Evolutionary conservation across 2,113 vertebrate genomes (phyloP), one percentile per base, ranked within the genome.

Genomic region (Herpetotheres cachinnans): DNA sequence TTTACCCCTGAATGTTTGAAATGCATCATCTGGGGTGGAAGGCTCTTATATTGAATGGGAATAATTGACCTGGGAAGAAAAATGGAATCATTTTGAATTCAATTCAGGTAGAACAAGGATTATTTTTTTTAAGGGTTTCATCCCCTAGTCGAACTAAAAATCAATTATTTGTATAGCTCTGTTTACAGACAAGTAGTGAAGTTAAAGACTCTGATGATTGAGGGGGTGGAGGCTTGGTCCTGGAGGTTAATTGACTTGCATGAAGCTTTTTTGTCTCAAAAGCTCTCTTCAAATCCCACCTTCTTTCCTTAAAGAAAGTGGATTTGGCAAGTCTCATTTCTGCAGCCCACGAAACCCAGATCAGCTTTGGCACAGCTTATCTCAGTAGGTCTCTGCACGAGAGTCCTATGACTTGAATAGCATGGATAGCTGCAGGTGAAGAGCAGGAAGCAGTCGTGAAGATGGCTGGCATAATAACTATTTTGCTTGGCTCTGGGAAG

Each of bases 81-180:
- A 89, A 74, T 13, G 7, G 42, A 82, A 89, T 94, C 1, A 58
- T 81, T 96, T 70, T 67, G 27, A 86, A 55, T 78, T 93, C 78
- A 83, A 9, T 92, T 95, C 55, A 40, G 42, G 69, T 86, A 74
- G 63, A 94, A 78, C n/a, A 46, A 90, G 65, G 55, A 26, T 84
- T 82, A 4, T 61, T 62, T n/a, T 76, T 95, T 67, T 86, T 77
- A 58, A 84, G 55, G 24, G 50, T 83, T 96, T 93, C 46, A 86
- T 81, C 72, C 80, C 66, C 38, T 62, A 81, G 63, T 66, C 89
- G 83, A 92, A 84, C 59, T 86, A 74, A 78, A 89, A 92, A 73
- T 84, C 93, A 86, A 42, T 89, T 93, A 72, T 73, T 95, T 92
- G 81, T 86, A 63, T 77, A 67, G 63, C 47, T 86, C 36, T 83